Evolutionary conservation across 2,888 invertebrate species (phyloP).

Genomic region (Philhelius pedissequus): DNA sequence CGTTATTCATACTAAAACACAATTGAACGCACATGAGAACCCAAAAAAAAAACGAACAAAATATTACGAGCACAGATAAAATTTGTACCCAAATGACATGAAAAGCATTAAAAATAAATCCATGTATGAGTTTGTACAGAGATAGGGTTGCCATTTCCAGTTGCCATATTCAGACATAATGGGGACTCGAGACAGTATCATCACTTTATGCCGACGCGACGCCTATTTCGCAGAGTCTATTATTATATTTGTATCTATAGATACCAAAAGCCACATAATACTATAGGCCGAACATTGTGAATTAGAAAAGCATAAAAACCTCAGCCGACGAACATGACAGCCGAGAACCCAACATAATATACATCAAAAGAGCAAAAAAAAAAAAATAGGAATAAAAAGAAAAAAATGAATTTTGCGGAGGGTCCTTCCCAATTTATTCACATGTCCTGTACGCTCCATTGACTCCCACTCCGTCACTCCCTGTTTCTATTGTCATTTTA

Average conservation of each 20-base stretch:
- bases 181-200: slow-evolving; percentile 25
- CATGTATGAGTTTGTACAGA: not conserved
- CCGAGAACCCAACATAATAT: not conserved
- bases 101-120: slow-evolving; percentile 23
- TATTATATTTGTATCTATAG: not conserved
- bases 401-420: not conserved
- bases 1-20: not conserved
- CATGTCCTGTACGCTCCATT: slow-evolving; percentile 14
- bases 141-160: slow-evolving; percentile 2
- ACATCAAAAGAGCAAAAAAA: not conserved
- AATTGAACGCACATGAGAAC: not conserved
- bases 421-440: slow-evolving; percentile 44
- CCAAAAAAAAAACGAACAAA: not conserved
- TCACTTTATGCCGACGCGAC: not conserved
- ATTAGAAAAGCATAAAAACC: slow-evolving; percentile 54
- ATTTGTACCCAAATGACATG: slow-evolving; percentile 36
- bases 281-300: slow-evolving; percentile 26
- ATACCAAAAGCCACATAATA: not conserved
- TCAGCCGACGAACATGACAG: slow-evolving; percentile 4
- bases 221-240: not conserved
- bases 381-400: not conserved
- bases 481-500: slow-evolving; percentile 56
- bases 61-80: slow-evolving; percentile 39
- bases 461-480: slow-evolving; percentile 8
- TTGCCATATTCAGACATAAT: slow-evolving; percentile 32